Base-by-base conservation (phyloP, 2,797 vertebrate species). In the Synanceia verrucosa region DNA sequence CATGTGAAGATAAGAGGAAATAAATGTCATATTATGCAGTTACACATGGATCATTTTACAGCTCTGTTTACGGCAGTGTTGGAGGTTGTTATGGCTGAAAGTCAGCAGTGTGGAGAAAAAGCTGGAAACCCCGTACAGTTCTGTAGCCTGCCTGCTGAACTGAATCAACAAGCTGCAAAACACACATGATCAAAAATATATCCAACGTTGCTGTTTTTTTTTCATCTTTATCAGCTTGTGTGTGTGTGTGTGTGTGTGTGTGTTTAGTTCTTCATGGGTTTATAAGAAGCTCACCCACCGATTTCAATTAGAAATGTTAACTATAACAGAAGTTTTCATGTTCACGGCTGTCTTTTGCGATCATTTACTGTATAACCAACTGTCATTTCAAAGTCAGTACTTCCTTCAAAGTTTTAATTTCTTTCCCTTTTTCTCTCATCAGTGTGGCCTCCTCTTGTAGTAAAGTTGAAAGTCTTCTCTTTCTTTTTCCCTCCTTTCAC, bases 231-330 rank as follows among this genome's bases (percentile, higher is more conserved):
- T 88, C 76, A 69, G 65, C 31, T 31, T 55, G 26, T 44, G 73
- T 63, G 61, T 52, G 16, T 43, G 23, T 28, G n/a, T 46, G 11
- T 73, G 47, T 79, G 64, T 58, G 52, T 21, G 52, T 69, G 24
- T 55, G 31, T 9, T 78, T 70, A 12, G n/a, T n/a, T 65, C 41
- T 78, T 31, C 59, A 62, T 23, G 19, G 33, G 44, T 77, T 81
- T 76, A 56, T 93, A 89, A 91, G 85, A 88, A 84, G 86, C 84
- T 88, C 84, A 79, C 89, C 86, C 86, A 84, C 89, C 86, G 83
- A 82, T 92, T 88, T 89, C 78, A 85, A 80, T 88, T 82, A 79
- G 62, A 84, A 84, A 72, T 84, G 48, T 83, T n/a, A 83, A 85
- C 79, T 36, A n/a, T 63, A 57, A 84, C 60, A 68, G 62, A 88